phyloP scores from a whole-genome alignment of 2,888 invertebrate genomes.

The Scaptomyza parva region DNA sequence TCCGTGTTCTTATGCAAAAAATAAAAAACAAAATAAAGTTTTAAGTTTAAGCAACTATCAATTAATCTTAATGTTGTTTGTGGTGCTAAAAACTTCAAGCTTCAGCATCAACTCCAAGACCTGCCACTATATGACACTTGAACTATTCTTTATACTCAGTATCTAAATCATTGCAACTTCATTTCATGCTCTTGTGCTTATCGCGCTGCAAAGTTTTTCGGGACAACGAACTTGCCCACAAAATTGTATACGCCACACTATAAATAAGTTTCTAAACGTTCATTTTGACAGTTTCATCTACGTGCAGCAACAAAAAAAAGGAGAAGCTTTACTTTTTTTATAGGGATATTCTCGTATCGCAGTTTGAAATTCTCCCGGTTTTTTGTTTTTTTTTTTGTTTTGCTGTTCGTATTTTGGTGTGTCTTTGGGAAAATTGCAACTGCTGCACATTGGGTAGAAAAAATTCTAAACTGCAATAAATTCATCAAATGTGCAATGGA shows the following conservation, averaged over 20 bases:
- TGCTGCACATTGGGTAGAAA: conserved; percentile 76
- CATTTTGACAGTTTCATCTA: conserved; percentile 76
- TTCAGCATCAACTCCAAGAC: conserved; percentile 14
- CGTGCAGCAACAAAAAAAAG: conserved; percentile 23
- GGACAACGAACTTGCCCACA: conserved; percentile 35
- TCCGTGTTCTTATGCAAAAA: conserved; percentile 8
- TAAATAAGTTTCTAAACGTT: conserved; percentile 80
- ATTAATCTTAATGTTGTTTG: conserved; percentile 33
- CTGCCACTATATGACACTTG: conserved; percentile 30
- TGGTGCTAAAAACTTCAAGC: conserved; percentile 14
- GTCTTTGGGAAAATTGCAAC: conserved; percentile 63
- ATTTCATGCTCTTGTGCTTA: conserved; percentile 68
- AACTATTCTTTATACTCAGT: conserved; percentile 5
- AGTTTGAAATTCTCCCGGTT: conserved; percentile 32
- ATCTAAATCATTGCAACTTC: conserved; percentile 43
- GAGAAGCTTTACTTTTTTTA: conserved; percentile 7
- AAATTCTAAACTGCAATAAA: conserved; percentile 84
- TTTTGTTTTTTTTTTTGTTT: conserved; percentile 4
- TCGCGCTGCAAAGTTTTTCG: conserved; percentile 55
- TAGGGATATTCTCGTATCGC: conserved; percentile 40
- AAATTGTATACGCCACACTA: conserved; percentile 63
- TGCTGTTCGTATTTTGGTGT: conserved; percentile 17
- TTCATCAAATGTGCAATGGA: conserved; percentile 84
- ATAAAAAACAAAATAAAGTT: background rate
- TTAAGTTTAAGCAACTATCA: conserved; percentile 22